phyloP scores from a whole-genome alignment of 2,888 invertebrate species.

The Parapristionchus giblindavisi region DNA sequence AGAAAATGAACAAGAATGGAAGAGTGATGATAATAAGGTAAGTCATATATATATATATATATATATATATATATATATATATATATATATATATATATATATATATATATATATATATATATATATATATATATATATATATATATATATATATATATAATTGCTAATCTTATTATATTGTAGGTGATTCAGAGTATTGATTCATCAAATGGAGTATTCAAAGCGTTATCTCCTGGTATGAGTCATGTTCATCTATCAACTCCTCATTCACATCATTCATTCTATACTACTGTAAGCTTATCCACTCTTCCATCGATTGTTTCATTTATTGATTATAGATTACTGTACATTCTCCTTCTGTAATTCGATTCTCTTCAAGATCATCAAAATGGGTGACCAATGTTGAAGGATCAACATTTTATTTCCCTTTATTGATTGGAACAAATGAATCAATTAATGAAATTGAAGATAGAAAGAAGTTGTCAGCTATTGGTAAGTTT shows the following conservation, averaged over 20 bases:
- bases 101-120: not conserved
- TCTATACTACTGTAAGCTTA: conserved; percentile 15
- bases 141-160: no score
- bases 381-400: conserved; percentile 26
- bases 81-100: no score
- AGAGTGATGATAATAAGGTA: conserved; percentile 11
- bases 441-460: conserved; percentile 21
- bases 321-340: not conserved
- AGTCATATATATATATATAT: not conserved
- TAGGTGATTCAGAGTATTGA: not conserved
- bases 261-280: not conserved
- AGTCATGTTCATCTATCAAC: conserved; percentile 3
- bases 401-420: not conserved
- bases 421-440: conserved; percentile 28
- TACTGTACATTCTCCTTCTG: conserved; percentile 1
- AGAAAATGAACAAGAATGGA: conserved; percentile 11
- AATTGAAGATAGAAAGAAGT: not conserved
- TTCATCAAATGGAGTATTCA: conserved; percentile 9
- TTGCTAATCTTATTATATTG: not conserved
- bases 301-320: not conserved
- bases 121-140: not conserved
- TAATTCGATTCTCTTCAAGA: conserved; percentile 4
- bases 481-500: conserved; percentile 16
- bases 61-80: not conserved
- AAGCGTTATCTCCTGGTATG: not conserved